Conservation (phyloP, 1,140 invertebrate genomes). For the Paraescarpia echinospica region DNA sequence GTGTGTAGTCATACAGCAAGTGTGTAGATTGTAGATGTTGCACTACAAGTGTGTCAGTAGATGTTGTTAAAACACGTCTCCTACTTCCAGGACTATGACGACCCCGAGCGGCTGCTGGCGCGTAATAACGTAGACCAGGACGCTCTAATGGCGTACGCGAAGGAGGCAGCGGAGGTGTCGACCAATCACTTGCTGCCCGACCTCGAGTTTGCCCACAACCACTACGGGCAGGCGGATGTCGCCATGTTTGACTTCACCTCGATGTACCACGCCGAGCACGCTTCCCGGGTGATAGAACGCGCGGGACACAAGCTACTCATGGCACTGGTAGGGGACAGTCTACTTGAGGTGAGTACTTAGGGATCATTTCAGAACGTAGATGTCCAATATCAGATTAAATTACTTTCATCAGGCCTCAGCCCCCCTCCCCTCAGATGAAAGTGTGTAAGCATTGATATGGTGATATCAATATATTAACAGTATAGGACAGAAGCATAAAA, state of each 20-base stretch:
- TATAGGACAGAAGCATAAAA: too few relatives aligned
- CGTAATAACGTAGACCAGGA: constrained; percentile 89
- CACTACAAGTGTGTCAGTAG: not conserved
- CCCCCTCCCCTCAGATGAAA: too few relatives aligned
- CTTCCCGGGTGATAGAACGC: constrained; percentile 74
- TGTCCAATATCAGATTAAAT: too few relatives aligned
- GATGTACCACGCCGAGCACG: constrained; percentile 96
- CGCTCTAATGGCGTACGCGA: constrained; percentile 78
- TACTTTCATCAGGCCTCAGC: too few relatives aligned
- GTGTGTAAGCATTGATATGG: too few relatives aligned
- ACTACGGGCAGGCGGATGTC: constrained; percentile 95
- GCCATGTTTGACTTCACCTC: constrained; percentile 99
- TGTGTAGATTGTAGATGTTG: constrained; percentile 6
- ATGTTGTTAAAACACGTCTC: not conserved
- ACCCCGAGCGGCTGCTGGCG: constrained; percentile 83
- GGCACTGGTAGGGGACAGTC: constrained; percentile 91
- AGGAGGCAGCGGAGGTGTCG: constrained; percentile 93
- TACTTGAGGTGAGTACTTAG: constrained; percentile 76
- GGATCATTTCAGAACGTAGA: too few relatives aligned
- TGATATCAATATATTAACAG: too few relatives aligned
- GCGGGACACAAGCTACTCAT: constrained; percentile 79
- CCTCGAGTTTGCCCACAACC: constrained; percentile 95
- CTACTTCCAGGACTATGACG: constrained; percentile 75
- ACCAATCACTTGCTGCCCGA: constrained; percentile 87
- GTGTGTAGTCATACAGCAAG: constrained; percentile 57